These are phyloP conservation scores for Triplophysa yarkandensis DNA, from an alignment of 2,797 vertebrate species.

Conservation along the genomic window DNA sequence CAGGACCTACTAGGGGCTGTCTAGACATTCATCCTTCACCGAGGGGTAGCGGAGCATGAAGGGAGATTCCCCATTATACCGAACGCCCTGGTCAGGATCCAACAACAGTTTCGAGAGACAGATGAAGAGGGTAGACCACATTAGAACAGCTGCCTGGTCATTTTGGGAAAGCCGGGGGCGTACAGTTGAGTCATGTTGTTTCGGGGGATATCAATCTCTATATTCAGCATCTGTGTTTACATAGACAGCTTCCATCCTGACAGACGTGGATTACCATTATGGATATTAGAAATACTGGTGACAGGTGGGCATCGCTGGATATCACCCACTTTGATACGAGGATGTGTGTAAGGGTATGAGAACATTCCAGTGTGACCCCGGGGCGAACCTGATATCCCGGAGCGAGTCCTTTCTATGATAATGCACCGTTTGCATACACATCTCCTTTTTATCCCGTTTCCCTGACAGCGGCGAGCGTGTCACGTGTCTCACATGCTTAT, in stretches of 20 bases:
- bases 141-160: slow-evolving; percentile 45
- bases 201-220: slow-evolving; percentile 16
- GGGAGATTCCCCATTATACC: slow-evolving; percentile 18
- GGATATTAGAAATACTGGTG: slow-evolving; percentile 13
- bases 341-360: neutral
- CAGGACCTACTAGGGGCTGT: neutral
- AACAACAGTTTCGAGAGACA: slow-evolving; percentile 28
- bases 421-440: slow-evolving; percentile 8
- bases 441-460: neutral
- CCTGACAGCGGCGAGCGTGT: neutral
- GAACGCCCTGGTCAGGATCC: slow-evolving; percentile 13
- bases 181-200: slow-evolving; percentile 33
- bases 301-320: slow-evolving; percentile 23
- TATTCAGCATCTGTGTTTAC: slow-evolving; percentile 36
- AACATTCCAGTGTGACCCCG: slow-evolving; percentile 1
- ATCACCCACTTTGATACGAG: neutral
- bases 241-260: neutral
- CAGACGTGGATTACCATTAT: slow-evolving; percentile 14
- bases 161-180: slow-evolving; percentile 37
- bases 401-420: neutral
- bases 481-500: slow-evolving; percentile 31
- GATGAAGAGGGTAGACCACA: slow-evolving; percentile 23
- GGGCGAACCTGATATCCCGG: slow-evolving; percentile 5
- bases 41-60: slow-evolving; percentile 5
- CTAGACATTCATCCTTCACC: slow-evolving; percentile 42